Conservation (phyloP, 2,888 invertebrate species). For the Pediacus dermestoides region DNA sequence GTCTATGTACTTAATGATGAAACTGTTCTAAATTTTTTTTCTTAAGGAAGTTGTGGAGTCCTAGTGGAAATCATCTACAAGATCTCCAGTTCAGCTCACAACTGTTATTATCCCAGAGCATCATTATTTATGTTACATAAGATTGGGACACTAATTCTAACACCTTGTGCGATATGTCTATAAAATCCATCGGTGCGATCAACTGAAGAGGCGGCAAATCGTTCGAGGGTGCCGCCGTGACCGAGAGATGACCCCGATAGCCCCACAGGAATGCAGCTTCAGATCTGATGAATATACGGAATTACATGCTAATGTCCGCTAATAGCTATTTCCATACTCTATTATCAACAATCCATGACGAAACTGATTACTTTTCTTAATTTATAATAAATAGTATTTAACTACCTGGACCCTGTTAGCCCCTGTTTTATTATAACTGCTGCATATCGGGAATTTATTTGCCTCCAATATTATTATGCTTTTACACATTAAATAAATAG, state of each 20-base stretch:
- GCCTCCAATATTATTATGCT: too few relatives aligned
- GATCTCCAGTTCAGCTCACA: too few relatives aligned
- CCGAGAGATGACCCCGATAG: conserved; percentile 40
- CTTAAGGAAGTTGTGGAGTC: too few relatives aligned
- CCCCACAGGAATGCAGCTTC: conserved; percentile 37
- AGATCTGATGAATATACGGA: conserved; percentile 38
- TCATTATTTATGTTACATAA: too few relatives aligned
- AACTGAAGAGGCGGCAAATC: conserved; percentile 19
- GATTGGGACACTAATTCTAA: conserved; percentile 14
- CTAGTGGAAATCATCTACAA: too few relatives aligned
- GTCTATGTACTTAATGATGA: too few relatives aligned
- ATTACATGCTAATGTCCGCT: conserved; percentile 40
- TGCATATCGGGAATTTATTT: too few relatives aligned
- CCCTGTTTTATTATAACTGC: too few relatives aligned
- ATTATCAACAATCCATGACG: conserved; percentile 26
- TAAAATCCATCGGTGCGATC: conserved; percentile 16
- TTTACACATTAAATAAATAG: too few relatives aligned
- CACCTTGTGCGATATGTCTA: conserved; percentile 16
- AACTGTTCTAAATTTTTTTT: too few relatives aligned
- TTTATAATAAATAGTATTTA: conserved; percentile 15
- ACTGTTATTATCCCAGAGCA: too few relatives aligned
- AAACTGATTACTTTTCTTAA: conserved; percentile 18
- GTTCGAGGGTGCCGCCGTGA: conserved; percentile 34
- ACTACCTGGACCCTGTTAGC: background rate
- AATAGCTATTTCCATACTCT: conserved; percentile 33